A percentile compares a stretch with the other conserved stretches of the same genome.
Conservation (phyloP, 2,888 invertebrate genomes). For the Trissolcus japonicus region DNA sequence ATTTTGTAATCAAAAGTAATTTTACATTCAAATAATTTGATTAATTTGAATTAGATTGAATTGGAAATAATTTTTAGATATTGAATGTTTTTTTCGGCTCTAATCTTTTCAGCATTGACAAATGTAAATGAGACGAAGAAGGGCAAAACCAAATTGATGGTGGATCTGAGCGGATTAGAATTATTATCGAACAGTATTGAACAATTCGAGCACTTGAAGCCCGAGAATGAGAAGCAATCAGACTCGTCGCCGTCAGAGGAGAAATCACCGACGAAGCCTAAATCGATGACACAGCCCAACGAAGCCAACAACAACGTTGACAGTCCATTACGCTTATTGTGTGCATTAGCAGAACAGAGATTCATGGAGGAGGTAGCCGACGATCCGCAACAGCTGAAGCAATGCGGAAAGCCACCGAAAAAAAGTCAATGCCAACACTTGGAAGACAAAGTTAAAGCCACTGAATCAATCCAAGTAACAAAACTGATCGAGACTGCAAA, state of each 20-base stretch:
- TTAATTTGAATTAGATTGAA: too few relatives aligned
- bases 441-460: too few relatives aligned
- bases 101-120: constrained; percentile 14
- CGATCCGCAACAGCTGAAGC: constrained; percentile 63
- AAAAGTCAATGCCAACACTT: constrained; percentile 4
- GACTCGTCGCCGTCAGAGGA: constrained; percentile 68
- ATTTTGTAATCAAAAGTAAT: too few relatives aligned
- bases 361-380: constrained; percentile 85
- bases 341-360: constrained; percentile 90
- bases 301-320: constrained; percentile 76
- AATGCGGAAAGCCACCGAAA: background rate
- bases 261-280: constrained; percentile 75
- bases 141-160: constrained; percentile 67
- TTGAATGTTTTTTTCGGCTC: too few relatives aligned
- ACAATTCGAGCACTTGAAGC: constrained; percentile 81
- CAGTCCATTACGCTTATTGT: constrained; percentile 82
- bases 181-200: constrained; percentile 90
- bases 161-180: constrained; percentile 89
- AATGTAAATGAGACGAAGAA: constrained; percentile 15
- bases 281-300: constrained; percentile 69
- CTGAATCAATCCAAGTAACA: background rate
- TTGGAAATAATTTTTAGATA: too few relatives aligned
- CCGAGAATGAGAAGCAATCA: constrained; percentile 58
- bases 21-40: too few relatives aligned
- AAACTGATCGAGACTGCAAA: constrained; percentile 21